Percentiles rank a stretch among this genome's conserved stretches.
Evolutionary conservation across 2,113 vertebrate genomes (phyloP).

Genomic region (Chamaea fasciata): DNA sequence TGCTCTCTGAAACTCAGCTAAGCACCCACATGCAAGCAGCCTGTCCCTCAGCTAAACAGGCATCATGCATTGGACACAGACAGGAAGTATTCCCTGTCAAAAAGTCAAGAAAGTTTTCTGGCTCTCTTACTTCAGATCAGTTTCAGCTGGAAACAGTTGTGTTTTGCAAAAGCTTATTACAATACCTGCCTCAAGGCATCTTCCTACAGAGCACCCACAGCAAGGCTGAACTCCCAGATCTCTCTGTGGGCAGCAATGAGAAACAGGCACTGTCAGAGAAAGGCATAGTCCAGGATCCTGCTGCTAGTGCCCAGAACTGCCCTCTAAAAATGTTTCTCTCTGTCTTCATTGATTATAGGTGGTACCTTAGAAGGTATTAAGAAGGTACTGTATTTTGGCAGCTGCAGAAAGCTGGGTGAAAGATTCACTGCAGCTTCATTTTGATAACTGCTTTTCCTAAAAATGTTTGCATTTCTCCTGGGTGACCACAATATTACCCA

Average conservation of each 20-base stretch:
- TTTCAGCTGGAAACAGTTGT: background rate
- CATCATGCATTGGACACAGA: background rate
- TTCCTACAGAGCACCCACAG: background rate
- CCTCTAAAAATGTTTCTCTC: background rate
- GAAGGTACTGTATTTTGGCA: background rate
- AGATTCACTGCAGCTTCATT: background rate
- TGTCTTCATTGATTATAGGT: background rate
- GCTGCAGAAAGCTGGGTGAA: background rate
- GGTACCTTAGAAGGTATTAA: background rate
- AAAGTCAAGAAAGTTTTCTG: background rate
- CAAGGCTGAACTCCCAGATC: background rate
- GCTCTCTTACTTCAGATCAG: background rate
- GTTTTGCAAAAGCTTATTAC: background rate
- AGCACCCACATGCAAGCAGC: background rate
- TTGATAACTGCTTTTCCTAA: background rate
- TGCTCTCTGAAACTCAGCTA: background rate
- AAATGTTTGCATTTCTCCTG: background rate
- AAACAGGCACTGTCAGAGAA: background rate
- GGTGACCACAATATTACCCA: background rate
- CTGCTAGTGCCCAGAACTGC: background rate
- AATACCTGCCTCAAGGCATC: background rate
- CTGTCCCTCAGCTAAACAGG: background rate
- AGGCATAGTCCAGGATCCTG: background rate
- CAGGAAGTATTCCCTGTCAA: background rate
- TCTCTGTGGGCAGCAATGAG: background rate